Base-by-base conservation (phyloP, 1,140 invertebrate species). In the Lepidurus couesii region DNA sequence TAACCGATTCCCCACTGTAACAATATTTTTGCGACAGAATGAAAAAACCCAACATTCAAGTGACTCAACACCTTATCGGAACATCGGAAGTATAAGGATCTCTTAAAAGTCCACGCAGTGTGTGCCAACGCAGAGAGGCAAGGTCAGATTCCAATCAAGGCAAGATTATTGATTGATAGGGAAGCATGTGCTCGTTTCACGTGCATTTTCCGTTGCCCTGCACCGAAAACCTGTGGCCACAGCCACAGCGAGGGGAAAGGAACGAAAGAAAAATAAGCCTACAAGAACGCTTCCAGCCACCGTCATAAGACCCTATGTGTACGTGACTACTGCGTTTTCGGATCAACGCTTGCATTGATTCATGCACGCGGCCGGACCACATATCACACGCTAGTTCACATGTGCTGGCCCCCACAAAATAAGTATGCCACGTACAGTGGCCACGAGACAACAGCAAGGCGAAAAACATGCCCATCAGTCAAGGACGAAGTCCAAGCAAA, bases 261-360 rank as follows among this genome's bases (percentile, higher is more conserved):
- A 65, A 13, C 53, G 53, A 7, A 65, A 21, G 53, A 5, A 65
- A 9, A 21, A 13, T 7, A 65, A 21, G 21, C 47, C 47, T 65
- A 65, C 47, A 65, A 77, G 73, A 16, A 13, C 0, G 11, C 26
- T 44, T 34, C 3, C 34, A 77, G 24, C 21, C 26, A 26, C 26
- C 75, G 77, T 26, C 77, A 78, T 34, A 34, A 65, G n/a, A 42
- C 53, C 76, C 44, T 77, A 7, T n/a, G 44, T 77, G 21, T 74
- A 73, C 65, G 34, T 78, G 47, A 78, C 16, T 73, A 74, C 44
- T 26, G 24, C 44, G 77, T 44, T 75, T 42, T 78, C 77, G 34
- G 74, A 42, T 74, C 77, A 74, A 45, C 26, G 53, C 53, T 21
- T 65, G 53, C 53, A 65, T 65, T 65, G 53, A 65, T 65, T 65